Percentiles rank a stretch among this genome's conserved stretches.
Conservation (phyloP, 1,140 invertebrate genomes). For the Heliconius melpomene region DNA sequence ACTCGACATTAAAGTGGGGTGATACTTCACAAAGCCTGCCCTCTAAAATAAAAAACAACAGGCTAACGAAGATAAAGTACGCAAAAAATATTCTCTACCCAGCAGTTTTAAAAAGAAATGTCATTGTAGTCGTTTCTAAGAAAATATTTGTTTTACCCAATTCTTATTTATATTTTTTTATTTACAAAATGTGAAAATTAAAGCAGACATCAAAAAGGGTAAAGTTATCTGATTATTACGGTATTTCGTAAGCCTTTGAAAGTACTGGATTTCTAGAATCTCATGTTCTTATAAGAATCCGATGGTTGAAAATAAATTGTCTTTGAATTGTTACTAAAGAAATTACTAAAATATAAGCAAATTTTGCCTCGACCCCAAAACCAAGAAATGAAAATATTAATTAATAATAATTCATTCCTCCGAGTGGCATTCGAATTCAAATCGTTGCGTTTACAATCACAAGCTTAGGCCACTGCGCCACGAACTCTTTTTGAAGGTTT, state of each 20-base stretch:
- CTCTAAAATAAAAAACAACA: constrained; percentile 35
- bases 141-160: constrained; percentile 8
- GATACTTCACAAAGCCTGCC: constrained; percentile 32
- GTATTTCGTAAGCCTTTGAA: constrained; percentile 1
- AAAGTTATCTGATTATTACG: not conserved
- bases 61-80: constrained; percentile 45
- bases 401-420: too few relatives aligned
- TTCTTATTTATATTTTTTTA: not conserved
- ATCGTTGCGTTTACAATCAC: too few relatives aligned
- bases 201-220: not conserved
- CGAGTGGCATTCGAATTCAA: too few relatives aligned
- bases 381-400: too few relatives aligned
- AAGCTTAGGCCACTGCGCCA: too few relatives aligned
- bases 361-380: not conserved
- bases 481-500: too few relatives aligned
- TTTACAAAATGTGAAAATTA: not conserved
- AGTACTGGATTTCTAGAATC: not conserved
- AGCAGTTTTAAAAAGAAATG: constrained; percentile 36
- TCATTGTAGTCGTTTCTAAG: constrained; percentile 38
- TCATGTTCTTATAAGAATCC: constrained; percentile 19
- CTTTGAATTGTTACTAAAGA: not conserved
- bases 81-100: constrained; percentile 40
- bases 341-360: not conserved
- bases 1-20: constrained; percentile 22
- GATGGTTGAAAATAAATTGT: not conserved